Base-by-base conservation (phyloP, 2,888 invertebrate genomes). In the Choreutis nemorana region DNA sequence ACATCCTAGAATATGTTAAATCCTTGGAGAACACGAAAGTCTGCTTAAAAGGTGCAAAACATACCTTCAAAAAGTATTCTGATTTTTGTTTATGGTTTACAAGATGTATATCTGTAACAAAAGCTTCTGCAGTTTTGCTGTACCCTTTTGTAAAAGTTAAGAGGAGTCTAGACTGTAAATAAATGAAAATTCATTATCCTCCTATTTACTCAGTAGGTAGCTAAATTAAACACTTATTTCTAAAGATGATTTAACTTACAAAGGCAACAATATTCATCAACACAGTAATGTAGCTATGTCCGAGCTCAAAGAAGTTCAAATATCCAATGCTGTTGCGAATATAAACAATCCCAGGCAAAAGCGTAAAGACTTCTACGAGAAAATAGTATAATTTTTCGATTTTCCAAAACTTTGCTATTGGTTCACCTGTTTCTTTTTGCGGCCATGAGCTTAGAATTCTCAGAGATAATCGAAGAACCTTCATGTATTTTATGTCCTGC, bases 401-500 rank as follows among this genome's bases (percentile, higher is more conserved):
- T 18, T 18, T 18, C 8, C 18, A 7, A 1, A n/a, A 21, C 10
- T 10, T 21, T 21, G 10, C n/a, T 10, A n/a, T 21, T 21, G 7
- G n/a, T 10, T 21, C n/a, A n/a, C n/a, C n/a, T n/a, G n/a, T n/a
- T n/a, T n/a, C 20, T 10, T 22, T 24, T 18, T 27, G 28, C 2
- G 40, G 36, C 34, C 35, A 38, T 2, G 36, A 34, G 16, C 13
- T 15, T 2, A 40, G 8, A 8, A 33, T 14, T 23, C 28, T 26
- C 24, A 40, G 20, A 3, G 28, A 16, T 3, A 14, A 9, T n/a
- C 29, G 32, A 13, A 40, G 21, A 14, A 35, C 16, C 27, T 28
- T 30, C 34, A 40, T 38, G 23, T 40, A 38, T 21, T 24, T 38
- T 22, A 40, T 38, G 22, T 40, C 38, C 12, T 32, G 23, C 11